Conservation (phyloP, 2,888 invertebrate genomes). For the Pycnomerus fuliginosus region DNA sequence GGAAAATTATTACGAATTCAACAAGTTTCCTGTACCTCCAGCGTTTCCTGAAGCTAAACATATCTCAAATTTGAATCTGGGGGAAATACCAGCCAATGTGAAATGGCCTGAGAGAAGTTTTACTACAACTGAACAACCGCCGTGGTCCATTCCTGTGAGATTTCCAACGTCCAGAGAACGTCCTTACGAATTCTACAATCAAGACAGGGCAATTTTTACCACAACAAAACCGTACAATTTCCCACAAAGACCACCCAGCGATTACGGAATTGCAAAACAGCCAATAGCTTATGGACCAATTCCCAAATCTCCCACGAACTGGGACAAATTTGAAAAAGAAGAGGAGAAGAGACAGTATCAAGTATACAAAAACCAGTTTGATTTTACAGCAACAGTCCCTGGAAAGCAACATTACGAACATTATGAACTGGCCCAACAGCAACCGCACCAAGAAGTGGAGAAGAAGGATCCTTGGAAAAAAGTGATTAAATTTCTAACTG, state of each 20-base stretch:
- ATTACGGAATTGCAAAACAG: slow-evolving; percentile 16
- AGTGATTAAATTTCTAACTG: slow-evolving; percentile 64
- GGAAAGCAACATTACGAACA: slow-evolving; percentile 26
- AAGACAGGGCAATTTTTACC: slow-evolving; percentile 13
- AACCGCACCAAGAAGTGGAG: slow-evolving; percentile 16
- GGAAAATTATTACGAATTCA: slow-evolving; percentile 54
- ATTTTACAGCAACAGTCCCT: slow-evolving; percentile 14
- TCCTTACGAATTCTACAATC: slow-evolving; percentile 38
- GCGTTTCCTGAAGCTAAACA: slow-evolving; percentile 44
- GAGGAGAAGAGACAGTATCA: too few relatives aligned
- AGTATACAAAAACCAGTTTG: slow-evolving; percentile 10
- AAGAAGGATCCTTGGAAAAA: slow-evolving; percentile 60
- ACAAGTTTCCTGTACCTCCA: slow-evolving; percentile 48
- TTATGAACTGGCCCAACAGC: slow-evolving; percentile 29
- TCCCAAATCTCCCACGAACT: slow-evolving; percentile 3
- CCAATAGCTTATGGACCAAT: too few relatives aligned
- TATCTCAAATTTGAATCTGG: slow-evolving; percentile 24
- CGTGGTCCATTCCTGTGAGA: slow-evolving; percentile 44
- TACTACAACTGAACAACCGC: slow-evolving; percentile 29
- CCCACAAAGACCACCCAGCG: slow-evolving; percentile 14
- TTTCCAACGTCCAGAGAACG: slow-evolving; percentile 38
- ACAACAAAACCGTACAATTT: slow-evolving; percentile 7
- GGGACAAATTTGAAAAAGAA: too few relatives aligned
- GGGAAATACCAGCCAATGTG: slow-evolving; percentile 6
- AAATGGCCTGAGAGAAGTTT: slow-evolving; percentile 13